Evolutionary conservation across 2,888 invertebrate genomes (phyloP), one percentile per base, ranked within the genome.

Genomic region (Imbricaverruca yamaguchii): DNA sequence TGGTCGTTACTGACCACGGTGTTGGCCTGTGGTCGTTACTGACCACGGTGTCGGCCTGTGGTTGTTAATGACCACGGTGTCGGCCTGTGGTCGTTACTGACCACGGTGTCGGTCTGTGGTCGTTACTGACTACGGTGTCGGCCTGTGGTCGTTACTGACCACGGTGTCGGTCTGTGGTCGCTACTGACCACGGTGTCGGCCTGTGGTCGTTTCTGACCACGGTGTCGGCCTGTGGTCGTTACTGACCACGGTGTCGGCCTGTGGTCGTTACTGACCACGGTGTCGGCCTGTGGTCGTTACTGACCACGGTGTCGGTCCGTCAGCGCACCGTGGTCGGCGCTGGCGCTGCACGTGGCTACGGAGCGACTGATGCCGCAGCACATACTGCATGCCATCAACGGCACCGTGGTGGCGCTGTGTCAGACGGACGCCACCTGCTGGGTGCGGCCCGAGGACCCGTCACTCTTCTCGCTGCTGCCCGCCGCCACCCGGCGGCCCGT

Each of bases 401-500:
- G 74, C 18, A 53, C 53, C 13, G 74, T 74, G 74, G 74, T 74
- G 74, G 74, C 74, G 74, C 74, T 74, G 18, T 74, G 74, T 53
- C 53, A 53, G 8, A 15, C 74, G 4, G 74, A 74, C 8, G 53
- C 74, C 15, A 53, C 53, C 74, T 23, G 13, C 39, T 74, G 74
- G 74, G 53, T 53, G 74, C 53, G 18, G 53, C 74, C 74, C 0
- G 18, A 39, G 15, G 74, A 74, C 53, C 53, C 1, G 18, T 18
- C 18, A 6, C 39, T 74, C 13, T 74, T 74, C 74, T 53, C 53
- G 8, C 74, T 74, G 74, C 74, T 74, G 74, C 74, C 74, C 11
- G 23, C 7, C 39, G 4, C 11, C 39, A 9, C 1, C 53, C 18
- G 18, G 39, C 39, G 18, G 53, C 74, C 74, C 18, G 21, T 8